Evolutionary conservation across 1,140 invertebrate species (phyloP), one percentile per base, ranked within the genome.

Genomic region (Nomia melanderi): DNA sequence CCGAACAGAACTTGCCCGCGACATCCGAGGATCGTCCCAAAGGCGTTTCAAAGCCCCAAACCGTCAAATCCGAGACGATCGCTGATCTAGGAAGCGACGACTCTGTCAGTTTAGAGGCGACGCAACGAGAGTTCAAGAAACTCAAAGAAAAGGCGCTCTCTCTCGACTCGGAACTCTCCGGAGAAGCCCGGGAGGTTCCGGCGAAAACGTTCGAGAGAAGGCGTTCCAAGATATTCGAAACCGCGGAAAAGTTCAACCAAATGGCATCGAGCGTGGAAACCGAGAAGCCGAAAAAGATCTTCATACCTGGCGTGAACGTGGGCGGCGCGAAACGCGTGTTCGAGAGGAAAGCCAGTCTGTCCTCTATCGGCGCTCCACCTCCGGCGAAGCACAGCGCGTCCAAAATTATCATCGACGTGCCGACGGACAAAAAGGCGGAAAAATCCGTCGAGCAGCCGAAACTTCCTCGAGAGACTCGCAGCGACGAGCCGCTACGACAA

Each of bases 271-370:
- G 69, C 7, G 90, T 88, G 4, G 90, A 92, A 4, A 79, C 83
- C 31, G 93, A 95, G 39, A 96, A 96, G 88, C 95, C 95, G 20
- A 97, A 96, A 88, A 97, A 97, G 86, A 93, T 96, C 39, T 94
- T 96, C 78, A 95, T 97, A 87, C 95, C 96, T 20, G 96, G 95
- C 33, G 96, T 96, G 17, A 96, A 96, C 87, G 96, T 97, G 2
- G 95, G 95, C 70, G 96, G 95, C 87, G 96, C 96, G 67, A 97
- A 97, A 83, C 95, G 96, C 81, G 96, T 96, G 82, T 97, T 97
- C 88, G 96, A 97, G 85, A 92, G 95, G 36, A 95, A 96, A 91
- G 96, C 94, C 33, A 96, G 94, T 81, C 93, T 95, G 44, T 95
- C 93, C 0, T 94, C 86, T 56, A 92, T 85, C 17, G 92, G 86